phyloP scores from a whole-genome alignment of 2,888 invertebrate genomes.

The Drosophila atripex region DNA sequence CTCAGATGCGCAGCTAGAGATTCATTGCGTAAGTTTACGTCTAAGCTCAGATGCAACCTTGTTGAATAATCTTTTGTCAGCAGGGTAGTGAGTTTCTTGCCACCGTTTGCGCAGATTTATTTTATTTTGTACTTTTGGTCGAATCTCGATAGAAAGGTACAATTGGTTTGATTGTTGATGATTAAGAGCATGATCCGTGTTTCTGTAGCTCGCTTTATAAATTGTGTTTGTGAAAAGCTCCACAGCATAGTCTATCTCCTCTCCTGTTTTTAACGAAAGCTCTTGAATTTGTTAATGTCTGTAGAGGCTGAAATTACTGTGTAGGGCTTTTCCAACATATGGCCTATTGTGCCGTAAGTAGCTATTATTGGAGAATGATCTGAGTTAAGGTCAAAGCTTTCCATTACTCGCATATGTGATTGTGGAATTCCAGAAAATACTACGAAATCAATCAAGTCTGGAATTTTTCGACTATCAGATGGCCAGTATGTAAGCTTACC shows the following conservation, averaged over 20 bases:
- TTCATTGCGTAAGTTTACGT: not conserved
- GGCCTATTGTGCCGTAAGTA: too few relatives aligned
- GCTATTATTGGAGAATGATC: not conserved
- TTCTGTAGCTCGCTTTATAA: not conserved
- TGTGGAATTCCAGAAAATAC: conserved; percentile 13
- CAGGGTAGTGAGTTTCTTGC: too few relatives aligned
- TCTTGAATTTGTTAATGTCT: too few relatives aligned
- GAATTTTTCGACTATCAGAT: not conserved
- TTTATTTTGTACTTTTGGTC: too few relatives aligned
- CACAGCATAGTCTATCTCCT: not conserved
- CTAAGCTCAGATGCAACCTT: too few relatives aligned
- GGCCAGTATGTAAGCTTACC: not conserved
- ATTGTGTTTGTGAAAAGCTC: not conserved
- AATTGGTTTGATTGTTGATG: too few relatives aligned
- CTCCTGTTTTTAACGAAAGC: not conserved
- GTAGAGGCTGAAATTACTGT: too few relatives aligned
- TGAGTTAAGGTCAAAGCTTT: conserved; percentile 15
- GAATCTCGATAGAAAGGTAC: too few relatives aligned
- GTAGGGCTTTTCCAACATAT: too few relatives aligned
- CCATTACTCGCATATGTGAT: conserved; percentile 7
- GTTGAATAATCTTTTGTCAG: too few relatives aligned
- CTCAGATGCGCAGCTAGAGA: too few relatives aligned
- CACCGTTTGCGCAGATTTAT: too few relatives aligned
- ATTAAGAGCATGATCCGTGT: not conserved
- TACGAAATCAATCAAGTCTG: conserved; percentile 9